Evolutionary conservation across 2,113 vertebrate species (phyloP).

Genomic region (Nannobrachium achirus): DNA sequence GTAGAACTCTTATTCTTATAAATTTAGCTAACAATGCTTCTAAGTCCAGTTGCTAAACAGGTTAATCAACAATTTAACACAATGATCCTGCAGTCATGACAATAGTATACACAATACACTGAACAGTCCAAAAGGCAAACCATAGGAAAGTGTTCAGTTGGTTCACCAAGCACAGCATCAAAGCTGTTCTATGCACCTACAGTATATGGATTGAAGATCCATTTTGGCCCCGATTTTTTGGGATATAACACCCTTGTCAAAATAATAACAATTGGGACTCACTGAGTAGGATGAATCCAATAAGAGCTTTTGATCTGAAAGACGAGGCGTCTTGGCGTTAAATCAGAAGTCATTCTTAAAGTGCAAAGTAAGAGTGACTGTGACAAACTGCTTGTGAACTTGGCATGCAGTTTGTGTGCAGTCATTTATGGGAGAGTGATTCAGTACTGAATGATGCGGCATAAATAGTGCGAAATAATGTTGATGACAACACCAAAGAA

Average conservation of each 20-base stretch:
- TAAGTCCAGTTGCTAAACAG: conserved; percentile 11
- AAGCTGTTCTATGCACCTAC: conserved; percentile 52
- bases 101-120: conserved; percentile 15
- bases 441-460: neutral
- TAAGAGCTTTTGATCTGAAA: neutral
- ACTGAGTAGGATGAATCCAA: neutral
- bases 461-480: conserved; percentile 32
- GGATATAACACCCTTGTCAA: neutral
- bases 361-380: conserved; percentile 9
- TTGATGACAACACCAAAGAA: conserved; percentile 2
- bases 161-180: conserved; percentile 55
- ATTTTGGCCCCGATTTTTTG: conserved; percentile 38
- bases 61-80: conserved; percentile 9
- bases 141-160: conserved; percentile 46
- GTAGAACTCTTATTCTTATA: no score
- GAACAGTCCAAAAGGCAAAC: conserved; percentile 55
- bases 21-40: conserved; percentile 2
- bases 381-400: conserved; percentile 20
- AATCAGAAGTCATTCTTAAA: neutral
- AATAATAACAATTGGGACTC: neutral
- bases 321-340: neutral
- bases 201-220: conserved; percentile 31
- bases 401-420: conserved; percentile 2
- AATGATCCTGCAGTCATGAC: conserved; percentile 30
- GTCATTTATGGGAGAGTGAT: conserved; percentile 28